Conservation (phyloP, 30 jellyfish, hydroid and myxozoan species). For the Hydractinia echinata region DNA sequence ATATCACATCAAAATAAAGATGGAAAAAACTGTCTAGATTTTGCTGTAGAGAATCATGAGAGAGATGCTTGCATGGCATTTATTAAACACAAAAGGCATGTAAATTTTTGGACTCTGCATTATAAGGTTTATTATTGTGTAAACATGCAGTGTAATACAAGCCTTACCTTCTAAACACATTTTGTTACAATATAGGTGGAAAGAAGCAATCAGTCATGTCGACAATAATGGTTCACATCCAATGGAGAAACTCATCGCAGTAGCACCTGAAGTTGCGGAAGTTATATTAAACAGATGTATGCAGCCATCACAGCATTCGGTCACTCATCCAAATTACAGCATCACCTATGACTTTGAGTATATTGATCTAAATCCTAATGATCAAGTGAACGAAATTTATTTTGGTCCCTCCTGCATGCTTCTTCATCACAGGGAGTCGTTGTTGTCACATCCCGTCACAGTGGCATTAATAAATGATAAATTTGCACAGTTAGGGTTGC, state of each 20-base stretch:
- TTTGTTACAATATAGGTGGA: conserved; percentile 57
- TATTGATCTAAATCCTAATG: conserved; percentile 50
- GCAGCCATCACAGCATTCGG: conserved; percentile 44
- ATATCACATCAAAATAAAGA: conserved; percentile 48
- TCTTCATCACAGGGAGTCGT: conserved; percentile 44
- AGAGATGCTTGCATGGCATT: conserved; percentile 87
- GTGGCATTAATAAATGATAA: conserved; percentile 53
- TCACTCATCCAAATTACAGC: conserved; percentile 35
- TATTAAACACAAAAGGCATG: conserved; percentile 73
- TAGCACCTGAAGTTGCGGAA: conserved; percentile 85
- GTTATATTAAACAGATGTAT: conserved; percentile 63
- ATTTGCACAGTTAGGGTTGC: conserved; percentile 71
- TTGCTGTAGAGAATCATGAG: conserved; percentile 74
- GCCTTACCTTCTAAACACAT: background rate
- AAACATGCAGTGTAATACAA: no score
- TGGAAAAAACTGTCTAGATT: conserved; percentile 83
- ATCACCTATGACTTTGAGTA: conserved; percentile 66
- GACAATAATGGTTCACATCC: conserved; percentile 62
- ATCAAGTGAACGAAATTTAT: background rate
- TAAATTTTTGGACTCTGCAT: background rate
- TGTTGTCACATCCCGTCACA: conserved; percentile 67
- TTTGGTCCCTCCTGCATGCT: conserved; percentile 76
- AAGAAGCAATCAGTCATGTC: conserved; percentile 59
- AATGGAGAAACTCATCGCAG: conserved; percentile 66
- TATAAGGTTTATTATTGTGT: no score